Conservation (phyloP, 2,888 invertebrate species). For the Tenthredo livida region DNA sequence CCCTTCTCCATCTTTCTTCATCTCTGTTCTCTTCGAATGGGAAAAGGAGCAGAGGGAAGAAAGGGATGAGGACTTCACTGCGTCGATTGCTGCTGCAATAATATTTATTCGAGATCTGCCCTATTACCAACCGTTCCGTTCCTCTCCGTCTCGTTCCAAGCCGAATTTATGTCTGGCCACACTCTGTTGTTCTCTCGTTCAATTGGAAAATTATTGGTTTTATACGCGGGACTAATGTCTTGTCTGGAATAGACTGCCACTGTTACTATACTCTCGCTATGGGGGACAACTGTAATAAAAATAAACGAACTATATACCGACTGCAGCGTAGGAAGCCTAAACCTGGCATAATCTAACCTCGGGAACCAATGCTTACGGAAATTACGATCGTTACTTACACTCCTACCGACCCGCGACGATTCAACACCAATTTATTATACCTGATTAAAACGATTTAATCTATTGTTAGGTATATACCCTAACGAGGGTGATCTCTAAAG, state of each 20-base stretch:
- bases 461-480: conserved; percentile 24
- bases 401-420: conserved; percentile 21
- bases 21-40: conserved; percentile 20
- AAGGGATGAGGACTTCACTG: conserved; percentile 35
- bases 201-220: conserved; percentile 33
- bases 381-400: conserved; percentile 41
- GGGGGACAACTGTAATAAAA: conserved; percentile 33
- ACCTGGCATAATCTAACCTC: conserved; percentile 19
- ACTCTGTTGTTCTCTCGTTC: conserved; percentile 42
- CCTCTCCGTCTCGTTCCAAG: not conserved
- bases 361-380: conserved; percentile 26
- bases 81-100: conserved; percentile 62
- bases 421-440: conserved; percentile 25
- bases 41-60: not conserved
- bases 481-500: conserved; percentile 5
- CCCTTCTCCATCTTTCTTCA: not conserved
- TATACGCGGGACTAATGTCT: conserved; percentile 42
- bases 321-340: not conserved
- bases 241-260: conserved; percentile 35
- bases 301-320: not conserved
- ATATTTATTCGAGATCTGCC: conserved; percentile 67
- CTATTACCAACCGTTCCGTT: conserved; percentile 57
- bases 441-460: conserved; percentile 23
- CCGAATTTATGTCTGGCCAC: conserved; percentile 38
- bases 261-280: not conserved